Base-by-base conservation (phyloP, 2,888 invertebrate genomes). In the Campoletis raptor region DNA sequence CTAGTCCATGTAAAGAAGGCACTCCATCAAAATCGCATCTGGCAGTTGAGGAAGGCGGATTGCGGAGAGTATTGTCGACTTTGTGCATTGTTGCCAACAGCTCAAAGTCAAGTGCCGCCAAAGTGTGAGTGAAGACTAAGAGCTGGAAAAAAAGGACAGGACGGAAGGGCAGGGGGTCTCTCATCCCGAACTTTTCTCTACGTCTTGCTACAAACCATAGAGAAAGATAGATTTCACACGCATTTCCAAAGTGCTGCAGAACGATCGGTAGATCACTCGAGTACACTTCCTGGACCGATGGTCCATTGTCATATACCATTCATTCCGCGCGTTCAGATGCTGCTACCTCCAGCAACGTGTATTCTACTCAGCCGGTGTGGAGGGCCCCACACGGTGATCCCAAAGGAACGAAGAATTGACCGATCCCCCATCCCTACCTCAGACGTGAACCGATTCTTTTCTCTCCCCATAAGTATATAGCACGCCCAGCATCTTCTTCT, bases 311-410 rank as follows among this genome's bases (percentile, higher is more conserved):
- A 85, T 87, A 73, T 74, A 54, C 90, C 89, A 91, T 92, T 90
- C 90, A 91, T 88, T 87, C 79, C 30, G 37, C 85, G 86, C 87
- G 89, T 85, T 87, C 89, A 57, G 82, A 82, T 85, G 76, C 76
- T 70, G 69, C 89, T 85, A 86, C 89, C 89, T 90, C 91, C 90
- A 90, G 90, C 88, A 88, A 84, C 88, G 90, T 81, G 89, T 89
- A 74, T 81, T 67, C 64, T 70, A 69, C 89, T 88, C 86, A 89
- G 88, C 89, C 89, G 73, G 86, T 87, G 85, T 84, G 88, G 87
- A 88, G 86, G 93, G 93, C 93, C 93, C 93, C 93, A 93, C 93
- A 93, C 92, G 93, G 92, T 80, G 93, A 91, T 90, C 90, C 91
- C 85, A 87, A 90, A 90, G 89, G 89, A 88, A 88, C 87, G 88